Evolutionary conservation across 2,888 invertebrate species (phyloP), one percentile per base, ranked within the genome.

Genomic region (Allophyes oxyacanthae): DNA sequence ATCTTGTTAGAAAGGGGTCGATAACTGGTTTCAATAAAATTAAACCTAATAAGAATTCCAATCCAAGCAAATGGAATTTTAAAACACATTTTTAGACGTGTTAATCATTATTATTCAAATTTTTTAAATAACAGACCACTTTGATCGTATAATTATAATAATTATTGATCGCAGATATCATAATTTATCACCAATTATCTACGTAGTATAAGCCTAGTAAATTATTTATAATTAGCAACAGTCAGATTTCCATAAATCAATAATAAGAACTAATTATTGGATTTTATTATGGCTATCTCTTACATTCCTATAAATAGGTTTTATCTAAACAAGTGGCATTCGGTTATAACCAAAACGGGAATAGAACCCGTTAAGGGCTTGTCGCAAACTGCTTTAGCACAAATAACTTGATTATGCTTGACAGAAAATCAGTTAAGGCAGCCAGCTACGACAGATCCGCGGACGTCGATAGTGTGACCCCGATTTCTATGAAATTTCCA

Each of bases 361-460:
- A 63, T 30, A 14, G 32, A 71, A 72, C 75, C 73, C 64, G 73
- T 72, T 75, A 71, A 67, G 75, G 79, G 72, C 43, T 74, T 74
- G 75, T 77, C 64, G 72, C 71, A 77, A 78, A 58, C 65, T 60
- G 60, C 65, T 62, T 55, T 38, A 57, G 49, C 75, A 75, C 74
- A 81, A 81, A 82, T 81, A 81, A 78, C 81, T 79, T 82, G 79
- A 79, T 82, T 79, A 79, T 61, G 50, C 44, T 62, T 82, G 82
- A 78, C 82, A 74, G 72, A 62, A 75, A 69, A 82, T 82, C 79
- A 76, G 81, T 78, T 78, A 78, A 72, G 15, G 32, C 37, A 38
- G 26, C 77, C 66, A 75, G 70, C 62, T 46, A 11, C 3, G 10
- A 49, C 37, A 57, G 74, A 62, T 70, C 74, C 36, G 32, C 26